Base-by-base conservation (phyloP, 2,113 vertebrate genomes). In the Taurulus bubalis region DNA sequence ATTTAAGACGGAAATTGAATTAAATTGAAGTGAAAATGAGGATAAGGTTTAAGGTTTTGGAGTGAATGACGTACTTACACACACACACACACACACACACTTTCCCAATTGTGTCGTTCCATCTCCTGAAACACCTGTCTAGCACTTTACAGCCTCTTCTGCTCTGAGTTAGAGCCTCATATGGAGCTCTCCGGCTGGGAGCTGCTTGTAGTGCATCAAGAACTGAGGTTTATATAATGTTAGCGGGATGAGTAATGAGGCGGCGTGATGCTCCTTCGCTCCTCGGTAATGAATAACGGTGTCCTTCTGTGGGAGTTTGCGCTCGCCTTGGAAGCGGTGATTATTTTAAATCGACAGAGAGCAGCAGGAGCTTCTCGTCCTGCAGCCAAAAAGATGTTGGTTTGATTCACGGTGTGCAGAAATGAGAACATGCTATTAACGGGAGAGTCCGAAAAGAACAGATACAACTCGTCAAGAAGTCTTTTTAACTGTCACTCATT, bases 331-430 rank as follows among this genome's bases (percentile, higher is more conserved):
- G 84, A 84, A 83, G 77, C 65, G 28, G 72, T 55, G 79, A 88
- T 88, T 85, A 84, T 88, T 88, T 77, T 66, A 84, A 85, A 89
- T 85, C 87, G 88, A 78, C 80, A 76, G 69, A 67, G 77, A 86
- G 71, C 79, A 55, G 87, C 75, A 28, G 89, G 89, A 76, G 81
- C 20, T 85, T 79, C 7, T 88, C 65, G 8, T 65, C 56, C 36
- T 0, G 18, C 56, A 24, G 42, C 74, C 68, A 56, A 75, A 69
- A 75, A 86, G 40, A 84, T 28, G 71, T 40, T 66, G 0, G 42
- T 64, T 83, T 86, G 79, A 88, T 81, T 88, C 66, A 83, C 24
- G 47, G 71, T 9, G 79, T 67, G 75, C 0, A 71, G 32, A 71
- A 69, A 42, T n/a, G 28, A 82, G 1, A 40, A 82, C 59, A 77